A percentile compares a stretch with the other conserved stretches of the same genome.
Evolutionary conservation across 2,113 vertebrate genomes (phyloP).

Genomic region (Gadus macrocephalus): DNA sequence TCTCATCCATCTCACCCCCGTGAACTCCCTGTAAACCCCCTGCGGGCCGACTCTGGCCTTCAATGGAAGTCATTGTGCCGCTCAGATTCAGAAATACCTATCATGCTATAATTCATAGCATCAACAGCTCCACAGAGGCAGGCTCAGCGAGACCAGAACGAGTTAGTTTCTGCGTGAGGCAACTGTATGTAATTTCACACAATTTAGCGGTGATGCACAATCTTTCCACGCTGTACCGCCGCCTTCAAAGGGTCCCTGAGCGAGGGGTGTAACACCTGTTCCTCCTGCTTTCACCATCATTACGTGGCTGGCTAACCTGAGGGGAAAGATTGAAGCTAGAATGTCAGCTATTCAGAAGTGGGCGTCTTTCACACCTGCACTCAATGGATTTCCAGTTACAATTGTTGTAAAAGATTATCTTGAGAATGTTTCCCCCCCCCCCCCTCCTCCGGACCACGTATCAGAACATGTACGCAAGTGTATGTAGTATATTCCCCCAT

Average conservation of each 20-base stretch:
- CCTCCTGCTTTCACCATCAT: conserved; percentile 48
- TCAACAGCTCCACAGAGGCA: conserved; percentile 10
- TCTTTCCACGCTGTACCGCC: conserved; percentile 41
- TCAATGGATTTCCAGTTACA: conserved; percentile 58
- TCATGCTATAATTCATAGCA: conserved; percentile 29
- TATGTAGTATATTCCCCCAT: background rate
- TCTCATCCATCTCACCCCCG: conserved; percentile 15
- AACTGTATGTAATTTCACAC: conserved; percentile 48
- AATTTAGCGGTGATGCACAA: conserved; percentile 56
- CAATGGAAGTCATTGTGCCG: conserved; percentile 35
- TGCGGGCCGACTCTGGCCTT: conserved; percentile 27
- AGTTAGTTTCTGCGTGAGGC: conserved; percentile 43
- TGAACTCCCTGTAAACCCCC: conserved; percentile 30
- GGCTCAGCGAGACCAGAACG: conserved; percentile 20
- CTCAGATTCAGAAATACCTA: conserved; percentile 32
- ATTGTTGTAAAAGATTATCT: conserved; percentile 51
- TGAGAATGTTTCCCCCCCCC: conserved; percentile 19
- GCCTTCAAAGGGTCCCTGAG: conserved; percentile 41
- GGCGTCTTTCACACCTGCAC: conserved; percentile 42
- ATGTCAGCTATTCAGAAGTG: conserved; percentile 53
- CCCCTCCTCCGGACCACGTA: conserved; percentile 16
- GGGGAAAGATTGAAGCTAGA: conserved; percentile 50
- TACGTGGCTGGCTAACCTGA: conserved; percentile 46
- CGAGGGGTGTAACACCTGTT: conserved; percentile 64
- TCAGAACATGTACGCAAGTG: conserved; percentile 15